These are phyloP conservation scores for Arizona elegans DNA, from an alignment of 2,113 vertebrate genomes.

Conservation along the genomic window DNA sequence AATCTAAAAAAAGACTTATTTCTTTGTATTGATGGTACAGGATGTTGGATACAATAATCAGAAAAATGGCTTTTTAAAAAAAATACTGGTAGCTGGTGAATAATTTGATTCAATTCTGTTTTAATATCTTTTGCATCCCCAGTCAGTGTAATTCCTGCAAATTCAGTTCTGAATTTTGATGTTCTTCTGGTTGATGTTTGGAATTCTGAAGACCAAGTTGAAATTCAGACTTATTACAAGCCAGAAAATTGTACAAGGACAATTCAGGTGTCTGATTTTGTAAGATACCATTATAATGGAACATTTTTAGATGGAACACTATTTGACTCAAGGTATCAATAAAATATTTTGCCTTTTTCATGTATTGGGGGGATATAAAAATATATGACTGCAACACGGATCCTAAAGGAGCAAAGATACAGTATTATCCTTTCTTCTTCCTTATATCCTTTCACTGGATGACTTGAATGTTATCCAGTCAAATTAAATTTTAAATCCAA, in stretches of 20 bases:
- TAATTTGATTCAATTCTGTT: neutral
- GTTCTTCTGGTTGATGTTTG: conserved; percentile 93
- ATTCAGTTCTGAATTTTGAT: conserved; percentile 91
- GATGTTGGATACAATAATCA: neutral
- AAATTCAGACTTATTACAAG: conserved; percentile 83
- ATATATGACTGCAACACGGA: neutral
- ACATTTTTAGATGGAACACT: conserved; percentile 94
- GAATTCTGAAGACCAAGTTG: conserved; percentile 87
- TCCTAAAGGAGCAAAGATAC: neutral
- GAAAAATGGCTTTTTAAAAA: neutral
- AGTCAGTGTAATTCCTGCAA: conserved; percentile 89
- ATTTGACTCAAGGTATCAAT: conserved; percentile 91
- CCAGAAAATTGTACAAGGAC: conserved; percentile 81
- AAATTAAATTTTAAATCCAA: neutral
- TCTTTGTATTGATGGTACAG: neutral
- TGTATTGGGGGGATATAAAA: neutral
- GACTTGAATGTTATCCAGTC: neutral
- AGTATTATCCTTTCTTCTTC: neutral
- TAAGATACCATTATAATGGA: conserved; percentile 97
- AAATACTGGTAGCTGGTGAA: neutral
- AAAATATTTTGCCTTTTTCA: neutral
- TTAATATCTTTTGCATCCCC: conserved; percentile 29
- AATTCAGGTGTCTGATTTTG: conserved; percentile 91
- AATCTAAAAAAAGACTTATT: neutral
- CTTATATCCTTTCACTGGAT: neutral